Evolutionary conservation across 2,888 invertebrate genomes (phyloP), one percentile per base, ranked within the genome.

Genomic region (Chrysolina americana): DNA sequence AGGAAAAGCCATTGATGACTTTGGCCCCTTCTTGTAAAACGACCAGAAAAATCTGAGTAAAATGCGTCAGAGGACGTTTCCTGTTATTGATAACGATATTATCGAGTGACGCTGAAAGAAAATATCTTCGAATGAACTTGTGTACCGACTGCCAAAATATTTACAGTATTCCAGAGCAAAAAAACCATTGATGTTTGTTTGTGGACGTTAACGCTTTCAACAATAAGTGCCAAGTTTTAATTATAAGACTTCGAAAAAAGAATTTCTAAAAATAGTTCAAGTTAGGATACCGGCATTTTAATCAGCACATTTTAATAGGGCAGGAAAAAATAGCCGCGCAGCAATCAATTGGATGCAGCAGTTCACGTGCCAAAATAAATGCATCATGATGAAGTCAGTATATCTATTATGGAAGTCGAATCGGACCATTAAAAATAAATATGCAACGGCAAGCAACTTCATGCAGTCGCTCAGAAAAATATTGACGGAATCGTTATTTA

Each of bases 181-280:
- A 68, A 73, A 48, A 66, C 50, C 56, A 17, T 41, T 28, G 23
- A 23, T 11, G 68, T 65, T 69, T 73, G 73, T 73, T 73, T 53
- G 69, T 50, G 65, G 53, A 65, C 62, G 63, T 69, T 44, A 65
- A n/a, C 62, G 41, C 41, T 70, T 73, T 74, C 64, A 50, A 75
- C 70, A 75, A 75, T 71, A 71, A 76, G 70, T 76, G 76, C 76
- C 76, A 76, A 76, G 76, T 69, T 70, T 76, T 76, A 76, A 76
- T 76, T 76, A 76, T 73, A 75, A 66, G 64, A 64, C 47, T 63
- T 73, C 64, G 23, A 71, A 68, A 74, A 75, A 68, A 75, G 75
- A 71, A 65, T 53, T 41, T 69, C 71, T 75, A 75, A 56, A 71
- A 71, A 75, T 75, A 75, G 75, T 48, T 48, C 17, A 48, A 17